Percentiles rank a stretch among this genome's conserved stretches.
These are phyloP conservation scores for Nemopilema nomurai DNA, from an alignment of 30 jellyfish, hydroid and myxozoan genomes.

Conservation along the genomic window DNA sequence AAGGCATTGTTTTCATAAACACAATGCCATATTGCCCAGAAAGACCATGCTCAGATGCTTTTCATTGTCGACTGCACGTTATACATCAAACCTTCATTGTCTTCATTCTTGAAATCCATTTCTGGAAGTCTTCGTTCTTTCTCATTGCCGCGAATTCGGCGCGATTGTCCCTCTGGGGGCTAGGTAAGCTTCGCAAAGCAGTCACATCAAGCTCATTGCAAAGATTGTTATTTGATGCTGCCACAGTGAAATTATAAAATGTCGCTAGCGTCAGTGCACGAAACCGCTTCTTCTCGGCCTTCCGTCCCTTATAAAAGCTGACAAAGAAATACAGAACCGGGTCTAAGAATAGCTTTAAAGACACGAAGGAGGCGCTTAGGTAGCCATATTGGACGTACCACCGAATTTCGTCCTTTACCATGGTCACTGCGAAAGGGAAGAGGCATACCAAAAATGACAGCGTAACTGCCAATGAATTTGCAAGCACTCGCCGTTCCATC, in stretches of 20 bases:
- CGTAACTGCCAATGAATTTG: slow-evolving; percentile 51
- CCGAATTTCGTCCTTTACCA: not conserved
- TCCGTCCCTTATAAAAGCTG: slow-evolving; percentile 17
- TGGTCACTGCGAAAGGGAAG: slow-evolving; percentile 37
- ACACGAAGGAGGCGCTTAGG: not conserved
- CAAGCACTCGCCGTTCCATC: slow-evolving; percentile 25
- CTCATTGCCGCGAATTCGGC: not conserved
- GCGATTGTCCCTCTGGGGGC: not conserved
- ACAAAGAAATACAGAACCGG: slow-evolving; percentile 24
- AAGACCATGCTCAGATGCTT: too few species aligned
- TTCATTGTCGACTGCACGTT: too few species aligned
- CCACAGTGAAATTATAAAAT: not conserved
- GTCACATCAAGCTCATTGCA: not conserved
- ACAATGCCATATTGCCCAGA: too few species aligned
- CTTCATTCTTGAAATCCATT: slow-evolving; percentile 8
- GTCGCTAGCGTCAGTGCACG: slow-evolving; percentile 10
- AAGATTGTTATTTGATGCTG: not conserved
- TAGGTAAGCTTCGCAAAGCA: not conserved
- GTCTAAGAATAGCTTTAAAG: slow-evolving; percentile 32
- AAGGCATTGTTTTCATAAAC: too few species aligned
- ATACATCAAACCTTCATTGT: not conserved
- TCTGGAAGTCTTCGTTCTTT: slow-evolving; percentile 20
- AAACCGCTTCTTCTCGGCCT: slow-evolving; percentile 4
- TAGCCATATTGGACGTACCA: not conserved
- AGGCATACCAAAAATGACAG: slow-evolving; percentile 27